Conservation (phyloP, 2,888 invertebrate species). For the Ceratothoa steindachneri region DNA sequence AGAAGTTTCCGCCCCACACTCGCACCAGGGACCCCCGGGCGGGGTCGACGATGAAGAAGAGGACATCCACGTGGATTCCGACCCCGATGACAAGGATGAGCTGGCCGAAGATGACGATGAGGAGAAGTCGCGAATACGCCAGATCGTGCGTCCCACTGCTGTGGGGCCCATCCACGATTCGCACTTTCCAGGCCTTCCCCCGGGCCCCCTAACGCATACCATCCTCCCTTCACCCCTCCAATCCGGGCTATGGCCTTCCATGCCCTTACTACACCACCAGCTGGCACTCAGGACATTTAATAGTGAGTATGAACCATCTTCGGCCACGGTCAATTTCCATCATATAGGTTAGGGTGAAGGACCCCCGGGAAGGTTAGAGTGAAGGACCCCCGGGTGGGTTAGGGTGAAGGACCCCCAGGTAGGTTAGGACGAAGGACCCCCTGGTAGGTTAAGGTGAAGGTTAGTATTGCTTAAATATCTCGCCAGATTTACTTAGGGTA, state of each 20-base stretch:
- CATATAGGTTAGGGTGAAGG: no score
- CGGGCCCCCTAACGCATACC: slow-evolving; percentile 24
- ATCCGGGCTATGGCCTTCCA: slow-evolving; percentile 39
- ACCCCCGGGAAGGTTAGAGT: no score
- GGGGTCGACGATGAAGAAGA: slow-evolving; percentile 25
- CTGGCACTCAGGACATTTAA: slow-evolving; percentile 38
- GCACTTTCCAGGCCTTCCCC: slow-evolving; percentile 21
- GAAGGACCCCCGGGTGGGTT: no score
- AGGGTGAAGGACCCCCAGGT: no score
- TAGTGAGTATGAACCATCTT: slow-evolving; percentile 29
- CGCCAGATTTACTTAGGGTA: no score
- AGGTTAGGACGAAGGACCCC: no score
- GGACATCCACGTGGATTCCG: slow-evolving; percentile 45
- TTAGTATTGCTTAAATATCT: no score
- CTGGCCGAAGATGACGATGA: slow-evolving; percentile 1
- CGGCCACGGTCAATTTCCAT: no score
- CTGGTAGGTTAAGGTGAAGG: no score
- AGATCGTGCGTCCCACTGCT: slow-evolving; percentile 41
- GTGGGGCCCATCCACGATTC: slow-evolving; percentile 44
- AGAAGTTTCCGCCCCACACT: neutral
- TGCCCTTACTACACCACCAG: slow-evolving; percentile 45
- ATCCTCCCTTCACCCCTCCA: slow-evolving; percentile 38
- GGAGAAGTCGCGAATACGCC: slow-evolving; percentile 15
- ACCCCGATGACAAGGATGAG: slow-evolving; percentile 44
- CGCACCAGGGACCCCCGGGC: neutral